Evolutionary conservation across 2,113 vertebrate species (phyloP), one percentile per base, ranked within the genome.

Genomic region (Lamprotornis superbus): DNA sequence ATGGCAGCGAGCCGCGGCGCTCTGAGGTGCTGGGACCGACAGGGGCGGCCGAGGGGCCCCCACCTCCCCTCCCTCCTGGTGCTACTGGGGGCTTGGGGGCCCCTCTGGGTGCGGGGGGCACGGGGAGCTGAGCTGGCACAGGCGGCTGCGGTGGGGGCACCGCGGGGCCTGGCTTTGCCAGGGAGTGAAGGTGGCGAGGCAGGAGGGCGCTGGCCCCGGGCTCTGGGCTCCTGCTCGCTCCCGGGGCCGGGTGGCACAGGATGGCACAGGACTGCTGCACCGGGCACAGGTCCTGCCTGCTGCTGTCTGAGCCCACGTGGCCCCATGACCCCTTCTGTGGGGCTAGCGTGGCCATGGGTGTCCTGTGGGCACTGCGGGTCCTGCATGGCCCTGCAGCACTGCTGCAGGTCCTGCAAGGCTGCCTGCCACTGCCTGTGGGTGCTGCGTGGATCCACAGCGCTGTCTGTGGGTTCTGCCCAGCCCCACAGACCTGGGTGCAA

Each of bases 1-100:
- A 88, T 87, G 91, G 94, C 94, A 95, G 49, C 80, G 91, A 88
- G 94, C 59, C 4, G 91, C 28, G 42, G 83, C 57, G 74, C 83
- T 49, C 56, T 13, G 68, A 35, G 87, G 87, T 76, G 91, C 83
- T 84, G 94, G 88, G 87, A 70, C 87, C 24, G 70, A 89, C 3
- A 15, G 55, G 70, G 52, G 76, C 0, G 31, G 40, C 37, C 24
- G 1, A 1, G 17, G 39, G 30, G 33, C 33, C 61, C 57, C 59
- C n/a, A 9, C 16, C 75, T 75, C 76, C 85, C 71, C 60, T 49
- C 85, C 42, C 12, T 9, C 71, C 71, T 92, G 92, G 94, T 92
- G 94, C 92, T 94, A 94, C 81, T 28, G 23, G 80, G 85, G 64
- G 56, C 60, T 57, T 2, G 14, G 91, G 39, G 61, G 67, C 85